Base-by-base conservation (phyloP, 1,140 invertebrate species). In the Vollenhovia emeryi region DNA sequence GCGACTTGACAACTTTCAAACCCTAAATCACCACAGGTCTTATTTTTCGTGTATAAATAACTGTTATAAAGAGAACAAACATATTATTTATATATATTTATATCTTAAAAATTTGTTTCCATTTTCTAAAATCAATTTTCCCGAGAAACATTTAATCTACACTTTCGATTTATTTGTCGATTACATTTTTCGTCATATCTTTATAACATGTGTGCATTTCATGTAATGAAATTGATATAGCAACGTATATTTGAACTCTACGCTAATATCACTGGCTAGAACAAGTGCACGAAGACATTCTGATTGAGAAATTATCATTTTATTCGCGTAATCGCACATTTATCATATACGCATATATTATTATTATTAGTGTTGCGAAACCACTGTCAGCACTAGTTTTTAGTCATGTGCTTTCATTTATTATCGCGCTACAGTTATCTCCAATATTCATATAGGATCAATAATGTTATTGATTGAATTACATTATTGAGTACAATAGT, bases 241-340 rank as follows among this genome's bases (percentile, higher is more conserved):
- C 5, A 50, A 30, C 4, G n/a, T n/a, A 15, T 7, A 15, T 74
- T 59, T n/a, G 11, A 36, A 33, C 1, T 40, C 4, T 3, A 36
- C 6, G 24, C 7, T 74, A 4, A n/a, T 48, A 62, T 45, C 40
- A 36, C 6, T 6, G 6, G 7, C 33, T 76, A 76, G 33, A 43
- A 59, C 15, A 15, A 76, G 9, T 40, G 18, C 18, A 8, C 3
- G 27, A 45, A 55, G 57, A 74, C 15, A 55, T 21, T 55, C 1
- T 13, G 40, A 76, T 76, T 76, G 27, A 76, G 9, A 1, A 62
- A 60, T 76, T 76, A 76, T 76, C 30, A n/a, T n/a, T n/a, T n/a
- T n/a, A n/a, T n/a, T n/a, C n/a, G n/a, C n/a, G n/a, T n/a, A n/a
- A n/a, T 40, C 1, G 15, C 55, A 13, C 15, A 15, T 45, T 43